Evolutionary conservation across 2,113 vertebrate genomes (phyloP).

Genomic region (Nesoenas mayeri): DNA sequence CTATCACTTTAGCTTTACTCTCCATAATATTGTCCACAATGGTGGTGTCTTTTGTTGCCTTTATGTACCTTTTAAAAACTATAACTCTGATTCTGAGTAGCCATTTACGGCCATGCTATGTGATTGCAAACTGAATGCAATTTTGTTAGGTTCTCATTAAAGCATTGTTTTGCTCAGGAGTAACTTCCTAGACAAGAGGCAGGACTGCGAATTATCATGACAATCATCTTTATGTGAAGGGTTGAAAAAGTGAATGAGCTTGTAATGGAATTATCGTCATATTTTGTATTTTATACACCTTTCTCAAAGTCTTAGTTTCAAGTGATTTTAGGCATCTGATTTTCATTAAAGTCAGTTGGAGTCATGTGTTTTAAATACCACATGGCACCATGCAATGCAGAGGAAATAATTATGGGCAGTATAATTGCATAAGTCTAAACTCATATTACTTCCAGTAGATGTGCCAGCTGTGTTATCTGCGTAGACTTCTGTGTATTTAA

Average conservation of each 20-base stretch:
- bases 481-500: not conserved
- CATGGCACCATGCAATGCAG: not conserved
- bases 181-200: not conserved
- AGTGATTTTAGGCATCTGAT: not conserved
- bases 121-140: not conserved
- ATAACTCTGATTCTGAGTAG: not conserved
- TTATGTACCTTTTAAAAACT: not conserved
- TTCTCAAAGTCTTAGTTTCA: not conserved
- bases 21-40: not conserved
- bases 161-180: not conserved
- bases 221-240: not conserved
- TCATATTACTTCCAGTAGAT: not conserved
- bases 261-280: not conserved
- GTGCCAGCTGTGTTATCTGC: not conserved
- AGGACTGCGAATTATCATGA: not conserved
- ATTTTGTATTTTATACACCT: not conserved
- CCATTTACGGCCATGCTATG: not conserved
- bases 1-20: not conserved
- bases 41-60: not conserved
- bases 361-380: not conserved
- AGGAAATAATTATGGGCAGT: not conserved
- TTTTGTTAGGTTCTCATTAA: not conserved
- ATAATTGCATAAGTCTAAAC: not conserved
- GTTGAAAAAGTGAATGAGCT: not conserved
- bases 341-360: not conserved